Base-by-base conservation (phyloP, 2,888 invertebrate genomes). In the Aphidoletes aphidimyza region DNA sequence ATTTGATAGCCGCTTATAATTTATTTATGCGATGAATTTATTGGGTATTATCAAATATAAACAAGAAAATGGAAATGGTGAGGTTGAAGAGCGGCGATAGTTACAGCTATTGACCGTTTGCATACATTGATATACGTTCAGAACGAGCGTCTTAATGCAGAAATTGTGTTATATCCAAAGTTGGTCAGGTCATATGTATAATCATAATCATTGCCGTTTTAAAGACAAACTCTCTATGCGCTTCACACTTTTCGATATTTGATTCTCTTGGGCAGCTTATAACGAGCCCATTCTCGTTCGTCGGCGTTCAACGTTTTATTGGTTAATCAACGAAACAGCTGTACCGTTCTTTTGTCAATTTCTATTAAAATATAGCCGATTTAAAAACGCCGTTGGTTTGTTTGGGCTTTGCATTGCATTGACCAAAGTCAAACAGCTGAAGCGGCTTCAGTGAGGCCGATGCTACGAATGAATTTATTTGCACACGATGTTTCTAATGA, bases 311-410 rank as follows among this genome's bases (percentile, higher is more conserved):
- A 14, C 30, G 30, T 69, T 69, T 54, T 9, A 30, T 17, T 30
- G 30, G 9, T 26, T 69, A 34, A 69, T 69, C 26, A 30, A 30
- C n/a, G n/a, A n/a, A n/a, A n/a, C 34, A 69, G 17, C 30, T 30
- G 69, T 69, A 69, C 69, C 26, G 69, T 69, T 69, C 69, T 34
- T 69, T 69, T 69, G 69, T 69, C 69, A 69, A 30, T 69, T 30
- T 14, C 5, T 69, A 69, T 54, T 26, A 54, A 54, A n/a, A 54
- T 30, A 30, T 30, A 69, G 30, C 2, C 26, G 17, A 30, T 30
- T n/a, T 5, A 19, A 19, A 9, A 19, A 49, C 14, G 19, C 14
- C 6, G 11, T 17, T 3, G 19, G n/a, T 69, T 69, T 69, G 3
- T 34, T 42, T n/a, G 30, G 69, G 9, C 69, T 69, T 30, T 69